Evolutionary conservation across 1,140 invertebrate genomes (phyloP).

Genomic region (Ceratitis capitata): DNA sequence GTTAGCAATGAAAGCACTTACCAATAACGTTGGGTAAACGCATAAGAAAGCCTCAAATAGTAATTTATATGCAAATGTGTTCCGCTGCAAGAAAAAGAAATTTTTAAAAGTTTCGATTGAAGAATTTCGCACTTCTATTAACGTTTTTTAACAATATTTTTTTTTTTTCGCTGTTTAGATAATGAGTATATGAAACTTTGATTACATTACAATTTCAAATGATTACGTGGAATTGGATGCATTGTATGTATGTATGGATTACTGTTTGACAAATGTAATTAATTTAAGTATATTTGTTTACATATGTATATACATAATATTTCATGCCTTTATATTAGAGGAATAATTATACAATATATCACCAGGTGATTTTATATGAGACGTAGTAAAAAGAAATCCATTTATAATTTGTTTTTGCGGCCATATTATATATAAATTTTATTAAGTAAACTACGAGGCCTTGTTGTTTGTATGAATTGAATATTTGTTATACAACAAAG

Average conservation of each 20-base stretch:
- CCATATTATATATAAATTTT: no score
- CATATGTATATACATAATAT: not conserved
- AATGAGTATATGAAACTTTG: not conserved
- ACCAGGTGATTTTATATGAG: no score
- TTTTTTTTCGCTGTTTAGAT: not conserved
- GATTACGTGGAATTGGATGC: not conserved
- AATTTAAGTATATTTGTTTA: not conserved
- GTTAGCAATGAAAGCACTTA: not conserved
- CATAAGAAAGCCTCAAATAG: not conserved
- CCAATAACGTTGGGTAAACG: not conserved
- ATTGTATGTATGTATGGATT: not conserved
- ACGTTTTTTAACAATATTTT: not conserved
- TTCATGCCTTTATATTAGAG: not conserved
- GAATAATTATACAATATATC: no score
- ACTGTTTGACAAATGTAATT: slow-evolving; percentile 3
- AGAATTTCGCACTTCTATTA: not conserved
- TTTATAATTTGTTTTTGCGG: no score
- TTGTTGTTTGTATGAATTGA: no score
- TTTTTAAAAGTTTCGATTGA: slow-evolving; percentile 19
- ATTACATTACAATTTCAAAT: slow-evolving; percentile 38
- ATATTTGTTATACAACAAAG: no score
- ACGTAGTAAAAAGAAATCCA: no score
- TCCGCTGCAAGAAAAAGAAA: not conserved
- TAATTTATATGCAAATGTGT: slow-evolving; percentile 32
- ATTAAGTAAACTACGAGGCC: no score